Percentiles rank a stretch among this genome's conserved stretches.
phyloP scores from a whole-genome alignment of 2,797 vertebrate genomes.

The Spea hammondii region DNA sequence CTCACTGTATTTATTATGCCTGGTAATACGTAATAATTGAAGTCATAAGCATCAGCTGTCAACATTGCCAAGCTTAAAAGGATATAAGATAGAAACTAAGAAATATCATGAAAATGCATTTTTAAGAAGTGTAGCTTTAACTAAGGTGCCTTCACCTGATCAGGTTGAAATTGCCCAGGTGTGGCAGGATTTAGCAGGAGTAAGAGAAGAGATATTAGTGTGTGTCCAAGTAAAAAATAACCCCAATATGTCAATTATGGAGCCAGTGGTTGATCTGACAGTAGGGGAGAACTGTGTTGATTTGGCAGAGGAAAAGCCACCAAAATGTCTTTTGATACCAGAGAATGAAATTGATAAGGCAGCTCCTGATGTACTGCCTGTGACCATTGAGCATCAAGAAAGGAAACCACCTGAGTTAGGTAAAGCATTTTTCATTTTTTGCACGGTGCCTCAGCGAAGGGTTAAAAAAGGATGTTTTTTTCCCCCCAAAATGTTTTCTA shows the following conservation, averaged over 20 bases:
- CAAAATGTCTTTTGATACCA: not conserved
- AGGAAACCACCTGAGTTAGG: not conserved
- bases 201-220: not conserved
- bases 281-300: not conserved
- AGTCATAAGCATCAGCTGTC: no score
- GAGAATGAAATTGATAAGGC: not conserved
- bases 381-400: constrained; percentile 20
- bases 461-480: no score
- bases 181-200: not conserved
- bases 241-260: not conserved
- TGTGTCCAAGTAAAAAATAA: no score
- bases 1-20: no score
- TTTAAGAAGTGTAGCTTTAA: not conserved
- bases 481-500: no score
- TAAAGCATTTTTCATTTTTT: constrained; percentile 4
- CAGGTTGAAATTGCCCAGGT: not conserved
- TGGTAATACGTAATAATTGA: no score
- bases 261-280: constrained; percentile 7
- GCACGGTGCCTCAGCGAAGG: not conserved
- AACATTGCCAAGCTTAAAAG: no score
- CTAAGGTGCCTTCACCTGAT: not conserved
- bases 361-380: not conserved
- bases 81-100: no score
- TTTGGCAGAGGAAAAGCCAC: not conserved
- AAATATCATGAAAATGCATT: no score